Conservation (phyloP, 2,113 vertebrate genomes). For the Naja naja region DNA sequence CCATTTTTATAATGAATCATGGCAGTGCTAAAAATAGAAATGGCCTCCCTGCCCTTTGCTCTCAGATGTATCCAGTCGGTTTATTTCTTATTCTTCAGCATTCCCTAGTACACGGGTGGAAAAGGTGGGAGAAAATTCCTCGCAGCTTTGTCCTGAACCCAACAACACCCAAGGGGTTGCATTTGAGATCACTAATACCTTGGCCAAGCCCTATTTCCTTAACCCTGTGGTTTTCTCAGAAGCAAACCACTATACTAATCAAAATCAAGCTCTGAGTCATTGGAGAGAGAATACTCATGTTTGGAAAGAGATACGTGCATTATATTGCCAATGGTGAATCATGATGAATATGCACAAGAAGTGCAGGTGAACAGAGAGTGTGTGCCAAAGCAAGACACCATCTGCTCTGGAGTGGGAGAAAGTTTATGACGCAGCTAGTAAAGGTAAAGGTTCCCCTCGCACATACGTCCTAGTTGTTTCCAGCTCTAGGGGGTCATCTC, state of each 20-base stretch:
- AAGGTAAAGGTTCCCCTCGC: too few relatives aligned
- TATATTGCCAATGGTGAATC: not conserved
- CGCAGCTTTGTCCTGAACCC: constrained; percentile 24
- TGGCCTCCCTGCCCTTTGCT: not conserved
- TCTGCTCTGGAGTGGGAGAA: not conserved
- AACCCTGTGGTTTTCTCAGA: not conserved
- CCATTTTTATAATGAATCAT: constrained; percentile 73
- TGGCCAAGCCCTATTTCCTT: constrained; percentile 26
- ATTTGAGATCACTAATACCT: not conserved
- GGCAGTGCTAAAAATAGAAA: constrained; percentile 51
- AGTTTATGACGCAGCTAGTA: not conserved
- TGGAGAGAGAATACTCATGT: not conserved
- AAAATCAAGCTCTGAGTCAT: constrained; percentile 23
- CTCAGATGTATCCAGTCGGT: constrained; percentile 40
- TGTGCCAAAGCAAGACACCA: not conserved
- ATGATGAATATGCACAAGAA: not conserved
- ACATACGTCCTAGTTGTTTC: too few relatives aligned
- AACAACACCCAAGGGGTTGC: constrained; percentile 19
- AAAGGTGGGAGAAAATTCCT: not conserved
- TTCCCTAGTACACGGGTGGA: constrained; percentile 19
- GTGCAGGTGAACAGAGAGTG: not conserved
- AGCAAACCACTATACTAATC: constrained; percentile 27
- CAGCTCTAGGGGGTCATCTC: too few relatives aligned
- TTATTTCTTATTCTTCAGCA: constrained; percentile 48
- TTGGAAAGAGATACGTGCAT: not conserved